A percentile compares a stretch with the other conserved stretches of the same genome.
Evolutionary conservation across 2,888 invertebrate genomes (phyloP).

Genomic region (Sphaerophoria taeniata): DNA sequence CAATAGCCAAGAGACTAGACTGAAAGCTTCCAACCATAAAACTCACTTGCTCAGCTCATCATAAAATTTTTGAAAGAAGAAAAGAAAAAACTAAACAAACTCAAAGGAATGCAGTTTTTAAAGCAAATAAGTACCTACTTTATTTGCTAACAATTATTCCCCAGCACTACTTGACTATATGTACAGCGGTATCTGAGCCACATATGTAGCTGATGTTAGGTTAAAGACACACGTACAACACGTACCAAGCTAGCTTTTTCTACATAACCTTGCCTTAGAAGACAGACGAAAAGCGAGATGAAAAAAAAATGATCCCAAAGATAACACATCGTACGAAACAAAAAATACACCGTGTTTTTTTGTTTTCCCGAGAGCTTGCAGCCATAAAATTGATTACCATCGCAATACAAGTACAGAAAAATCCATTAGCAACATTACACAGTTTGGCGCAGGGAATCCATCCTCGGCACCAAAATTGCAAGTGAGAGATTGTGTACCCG

Average conservation of each 20-base stretch:
- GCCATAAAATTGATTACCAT: conserved; percentile 75
- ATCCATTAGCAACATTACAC: conserved; percentile 75
- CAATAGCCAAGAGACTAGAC: too few relatives aligned
- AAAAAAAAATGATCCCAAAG: conserved; percentile 32
- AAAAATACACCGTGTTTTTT: conserved; percentile 40
- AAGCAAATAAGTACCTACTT: conserved; percentile 28
- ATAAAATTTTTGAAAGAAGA: background rate
- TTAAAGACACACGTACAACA: conserved; percentile 32
- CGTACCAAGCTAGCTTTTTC: conserved; percentile 25
- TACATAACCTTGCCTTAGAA: conserved; percentile 24
- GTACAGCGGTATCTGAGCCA: background rate
- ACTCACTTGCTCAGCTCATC: background rate
- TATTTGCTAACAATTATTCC: conserved; percentile 34
- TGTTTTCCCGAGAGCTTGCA: conserved; percentile 68
- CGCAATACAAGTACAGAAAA: conserved; percentile 74
- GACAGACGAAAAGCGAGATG: too few relatives aligned
- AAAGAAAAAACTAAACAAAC: background rate
- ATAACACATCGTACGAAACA: conserved; percentile 46
- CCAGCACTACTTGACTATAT: background rate
- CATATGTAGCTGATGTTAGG: background rate
- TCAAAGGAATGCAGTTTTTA: conserved; percentile 21
- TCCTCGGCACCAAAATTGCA: conserved; percentile 61
- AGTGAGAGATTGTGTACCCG: conserved; percentile 66
- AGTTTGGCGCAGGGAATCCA: conserved; percentile 71
- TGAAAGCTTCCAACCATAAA: background rate